Conservation (phyloP, 2,797 vertebrate species). For the Epinephelus malabaricus region DNA sequence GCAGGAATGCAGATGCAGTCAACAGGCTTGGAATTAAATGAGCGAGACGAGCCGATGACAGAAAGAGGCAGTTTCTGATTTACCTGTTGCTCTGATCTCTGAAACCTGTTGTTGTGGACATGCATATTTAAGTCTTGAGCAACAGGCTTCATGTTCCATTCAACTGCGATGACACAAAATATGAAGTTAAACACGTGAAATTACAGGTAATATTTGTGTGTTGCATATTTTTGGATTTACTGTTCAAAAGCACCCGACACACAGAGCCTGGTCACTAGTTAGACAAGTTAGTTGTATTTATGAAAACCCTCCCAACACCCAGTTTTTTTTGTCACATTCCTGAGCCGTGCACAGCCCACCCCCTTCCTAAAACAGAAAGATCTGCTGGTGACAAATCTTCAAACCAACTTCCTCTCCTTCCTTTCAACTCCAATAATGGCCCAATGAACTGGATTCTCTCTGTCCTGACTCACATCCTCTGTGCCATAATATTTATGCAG, state of each 20-base stretch:
- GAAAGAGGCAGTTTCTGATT: conserved; percentile 28
- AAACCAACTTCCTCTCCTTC: conserved; percentile 78
- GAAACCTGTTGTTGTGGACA: conserved; percentile 26
- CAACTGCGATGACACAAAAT: neutral
- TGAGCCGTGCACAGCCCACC: conserved; percentile 57
- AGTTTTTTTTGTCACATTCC: conserved; percentile 71
- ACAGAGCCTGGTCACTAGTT: neutral
- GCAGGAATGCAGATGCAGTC: neutral
- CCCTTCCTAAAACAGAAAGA: conserved; percentile 66
- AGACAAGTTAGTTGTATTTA: conserved; percentile 15
- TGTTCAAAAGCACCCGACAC: neutral
- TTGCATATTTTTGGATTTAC: neutral
- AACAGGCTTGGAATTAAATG: conserved; percentile 5
- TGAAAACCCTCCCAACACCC: conserved; percentile 35
- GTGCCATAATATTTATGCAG: conserved; percentile 79
- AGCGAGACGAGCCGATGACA: neutral
- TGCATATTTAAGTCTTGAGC: neutral
- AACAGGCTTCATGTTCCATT: neutral
- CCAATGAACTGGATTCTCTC: conserved; percentile 69
- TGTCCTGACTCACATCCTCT: conserved; percentile 82
- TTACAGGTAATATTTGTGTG: neutral
- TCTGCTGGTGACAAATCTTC: conserved; percentile 81
- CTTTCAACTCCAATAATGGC: conserved; percentile 76
- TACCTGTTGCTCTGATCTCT: conserved; percentile 44
- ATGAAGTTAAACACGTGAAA: neutral